These are phyloP conservation scores for Morpho achilles DNA, from an alignment of 2,888 invertebrate genomes.

Conservation along the genomic window DNA sequence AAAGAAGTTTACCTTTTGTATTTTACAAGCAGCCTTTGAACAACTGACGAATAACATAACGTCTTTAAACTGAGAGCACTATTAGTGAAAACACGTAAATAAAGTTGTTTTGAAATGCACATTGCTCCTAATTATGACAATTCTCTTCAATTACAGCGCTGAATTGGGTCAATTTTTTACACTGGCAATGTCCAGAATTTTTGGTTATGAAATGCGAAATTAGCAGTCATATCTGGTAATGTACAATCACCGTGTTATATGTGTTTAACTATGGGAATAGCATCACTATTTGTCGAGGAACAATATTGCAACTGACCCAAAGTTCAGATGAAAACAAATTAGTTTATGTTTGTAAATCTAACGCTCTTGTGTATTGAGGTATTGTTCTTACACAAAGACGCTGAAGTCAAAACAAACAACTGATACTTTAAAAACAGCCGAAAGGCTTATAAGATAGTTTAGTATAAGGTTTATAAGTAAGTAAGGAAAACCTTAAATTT, in stretches of 20 bases:
- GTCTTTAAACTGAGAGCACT: slow-evolving; percentile 21
- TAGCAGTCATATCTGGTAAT: too few relatives aligned
- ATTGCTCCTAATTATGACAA: slow-evolving; percentile 8
- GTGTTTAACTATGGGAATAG: too few relatives aligned
- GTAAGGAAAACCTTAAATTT: too few relatives aligned
- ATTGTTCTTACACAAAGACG: slow-evolving; percentile 2
- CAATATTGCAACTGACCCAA: slow-evolving; percentile 5
- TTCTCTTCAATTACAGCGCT: too few relatives aligned
- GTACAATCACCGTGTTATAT: too few relatives aligned
- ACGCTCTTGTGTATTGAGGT: background rate
- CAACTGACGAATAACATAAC: slow-evolving; percentile 22
- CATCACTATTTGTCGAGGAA: background rate
- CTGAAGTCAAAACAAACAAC: slow-evolving; percentile 1
- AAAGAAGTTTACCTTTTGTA: background rate
- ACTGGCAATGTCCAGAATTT: too few relatives aligned
- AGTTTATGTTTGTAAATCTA: slow-evolving; percentile 13
- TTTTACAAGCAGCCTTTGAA: slow-evolving; percentile 18
- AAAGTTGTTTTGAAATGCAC: slow-evolving; percentile 26
- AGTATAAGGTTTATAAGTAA: too few relatives aligned
- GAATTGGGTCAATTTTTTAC: too few relatives aligned
- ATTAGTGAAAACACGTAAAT: slow-evolving; percentile 16
- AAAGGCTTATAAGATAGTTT: too few relatives aligned
- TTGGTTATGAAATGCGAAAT: too few relatives aligned
- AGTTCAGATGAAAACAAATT: background rate
- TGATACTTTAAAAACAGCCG: background rate